Conservation (phyloP, 1,140 invertebrate genomes). For the Leptopilina clavipes region DNA sequence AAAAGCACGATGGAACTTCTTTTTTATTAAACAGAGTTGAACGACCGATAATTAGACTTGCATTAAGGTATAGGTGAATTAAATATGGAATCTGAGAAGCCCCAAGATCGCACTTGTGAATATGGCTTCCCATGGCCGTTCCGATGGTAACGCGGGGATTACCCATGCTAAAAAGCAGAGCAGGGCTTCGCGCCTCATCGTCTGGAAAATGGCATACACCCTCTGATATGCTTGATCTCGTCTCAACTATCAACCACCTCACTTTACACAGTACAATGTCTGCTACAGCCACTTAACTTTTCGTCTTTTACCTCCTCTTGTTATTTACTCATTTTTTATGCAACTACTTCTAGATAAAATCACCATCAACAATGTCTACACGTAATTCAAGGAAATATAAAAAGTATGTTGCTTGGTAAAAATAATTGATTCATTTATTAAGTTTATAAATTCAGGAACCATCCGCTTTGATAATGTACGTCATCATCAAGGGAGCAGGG, state of each 20-base stretch:
- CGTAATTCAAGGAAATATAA: neutral
- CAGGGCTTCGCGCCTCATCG: slow-evolving; percentile 75
- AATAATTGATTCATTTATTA: too few relatives aligned
- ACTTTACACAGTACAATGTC: slow-evolving; percentile 54
- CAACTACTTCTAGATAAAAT: too few relatives aligned
- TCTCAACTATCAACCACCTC: slow-evolving; percentile 35
- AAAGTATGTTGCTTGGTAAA: too few relatives aligned
- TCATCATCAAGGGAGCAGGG: neutral
- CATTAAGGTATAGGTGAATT: neutral
- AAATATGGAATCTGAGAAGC: slow-evolving; percentile 56
- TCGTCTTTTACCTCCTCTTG: slow-evolving; percentile 46
- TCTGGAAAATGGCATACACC: slow-evolving; percentile 75
- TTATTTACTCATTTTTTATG: neutral
- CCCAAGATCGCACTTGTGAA: slow-evolving; percentile 65
- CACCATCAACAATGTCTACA: too few relatives aligned
- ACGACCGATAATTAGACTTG: slow-evolving; percentile 3
- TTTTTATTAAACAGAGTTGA: slow-evolving; percentile 1
- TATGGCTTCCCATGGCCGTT: slow-evolving; percentile 64
- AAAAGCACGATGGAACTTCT: too few relatives aligned
- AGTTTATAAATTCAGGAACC: too few relatives aligned
- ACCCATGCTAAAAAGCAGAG: slow-evolving; percentile 69
- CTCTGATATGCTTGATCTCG: slow-evolving; percentile 3
- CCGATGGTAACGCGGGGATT: slow-evolving; percentile 72
- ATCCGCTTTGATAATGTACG: too few relatives aligned
- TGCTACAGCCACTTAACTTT: slow-evolving; percentile 61